These are phyloP conservation scores for Syrphus vitripennis DNA, from an alignment of 2,888 invertebrate genomes.

Conservation along the genomic window DNA sequence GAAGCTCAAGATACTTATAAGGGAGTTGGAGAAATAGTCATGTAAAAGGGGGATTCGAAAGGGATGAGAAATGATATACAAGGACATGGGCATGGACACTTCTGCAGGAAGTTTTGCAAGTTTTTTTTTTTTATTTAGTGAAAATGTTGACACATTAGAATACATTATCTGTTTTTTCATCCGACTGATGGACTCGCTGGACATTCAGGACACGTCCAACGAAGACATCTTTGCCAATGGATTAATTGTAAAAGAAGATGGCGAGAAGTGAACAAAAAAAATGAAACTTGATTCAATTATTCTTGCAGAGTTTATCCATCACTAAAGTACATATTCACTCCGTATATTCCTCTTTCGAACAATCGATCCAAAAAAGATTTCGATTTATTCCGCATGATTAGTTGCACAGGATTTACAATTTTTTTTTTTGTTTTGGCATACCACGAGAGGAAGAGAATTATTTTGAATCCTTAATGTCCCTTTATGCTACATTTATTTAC, in stretches of 20 bases:
- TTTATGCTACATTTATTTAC: slow-evolving; percentile 71
- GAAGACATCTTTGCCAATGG: slow-evolving; percentile 65
- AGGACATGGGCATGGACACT: slow-evolving; percentile 38
- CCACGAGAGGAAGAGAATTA: slow-evolving; percentile 25
- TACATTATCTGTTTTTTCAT: slow-evolving; percentile 58
- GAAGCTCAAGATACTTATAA: slow-evolving; percentile 13
- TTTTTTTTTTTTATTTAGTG: slow-evolving; percentile 46
- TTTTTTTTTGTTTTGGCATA: background rate
- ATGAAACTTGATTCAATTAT: slow-evolving; percentile 56
- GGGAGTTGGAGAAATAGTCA: background rate
- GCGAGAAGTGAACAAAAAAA: slow-evolving; percentile 13
- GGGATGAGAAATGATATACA: background rate
- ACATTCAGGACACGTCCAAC: slow-evolving; percentile 62
- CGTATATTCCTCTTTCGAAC: background rate
- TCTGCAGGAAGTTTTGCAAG: slow-evolving; percentile 55
- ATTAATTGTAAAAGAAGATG: slow-evolving; percentile 70
- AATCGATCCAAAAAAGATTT: slow-evolving; percentile 53
- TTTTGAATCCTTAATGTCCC: slow-evolving; percentile 69
- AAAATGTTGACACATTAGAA: slow-evolving; percentile 70
- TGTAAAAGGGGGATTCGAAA: background rate
- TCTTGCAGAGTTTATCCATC: slow-evolving; percentile 12
- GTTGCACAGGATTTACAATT: slow-evolving; percentile 71
- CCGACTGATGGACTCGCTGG: slow-evolving; percentile 42
- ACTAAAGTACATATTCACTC: background rate
- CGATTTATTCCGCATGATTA: slow-evolving; percentile 80